phyloP scores from a whole-genome alignment of 2,888 invertebrate genomes.

The Julus scanicus region DNA sequence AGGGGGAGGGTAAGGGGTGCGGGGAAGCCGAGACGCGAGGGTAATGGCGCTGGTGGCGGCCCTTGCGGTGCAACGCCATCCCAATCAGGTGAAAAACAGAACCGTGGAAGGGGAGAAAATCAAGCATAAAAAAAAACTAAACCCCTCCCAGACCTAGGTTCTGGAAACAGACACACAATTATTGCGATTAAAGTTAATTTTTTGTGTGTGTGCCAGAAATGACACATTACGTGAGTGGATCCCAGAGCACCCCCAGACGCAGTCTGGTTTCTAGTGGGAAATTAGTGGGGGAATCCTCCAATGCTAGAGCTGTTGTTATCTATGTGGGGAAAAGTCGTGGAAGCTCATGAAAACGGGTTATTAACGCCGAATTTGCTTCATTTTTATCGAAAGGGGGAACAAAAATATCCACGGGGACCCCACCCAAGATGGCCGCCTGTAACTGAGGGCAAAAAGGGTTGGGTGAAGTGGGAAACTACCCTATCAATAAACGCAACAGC shows the following conservation, averaged over 20 bases:
- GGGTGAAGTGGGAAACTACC: no score
- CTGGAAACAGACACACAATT: neutral
- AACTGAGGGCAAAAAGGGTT: neutral
- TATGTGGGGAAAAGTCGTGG: neutral
- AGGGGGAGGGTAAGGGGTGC: constrained; percentile 31
- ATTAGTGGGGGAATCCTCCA: neutral
- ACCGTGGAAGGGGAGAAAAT: neutral
- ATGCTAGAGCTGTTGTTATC: no score
- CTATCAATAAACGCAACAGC: no score
- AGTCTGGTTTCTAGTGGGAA: neutral
- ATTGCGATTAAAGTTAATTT: constrained; percentile 1
- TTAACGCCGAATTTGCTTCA: neutral
- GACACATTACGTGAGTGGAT: neutral
- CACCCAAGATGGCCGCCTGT: neutral
- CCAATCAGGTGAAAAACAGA: constrained; percentile 44
- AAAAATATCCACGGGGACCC: neutral
- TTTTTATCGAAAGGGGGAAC: neutral
- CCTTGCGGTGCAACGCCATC: constrained; percentile 4
- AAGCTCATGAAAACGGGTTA: neutral
- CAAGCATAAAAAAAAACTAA: neutral
- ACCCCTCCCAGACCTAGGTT: neutral
- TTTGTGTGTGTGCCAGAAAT: neutral
- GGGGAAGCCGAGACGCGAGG: neutral
- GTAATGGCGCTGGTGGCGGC: neutral
- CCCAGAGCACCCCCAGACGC: neutral